Evolutionary conservation across 1,140 invertebrate genomes (phyloP), one percentile per base, ranked within the genome.

Genomic region (Bombus vancouverensis): DNA sequence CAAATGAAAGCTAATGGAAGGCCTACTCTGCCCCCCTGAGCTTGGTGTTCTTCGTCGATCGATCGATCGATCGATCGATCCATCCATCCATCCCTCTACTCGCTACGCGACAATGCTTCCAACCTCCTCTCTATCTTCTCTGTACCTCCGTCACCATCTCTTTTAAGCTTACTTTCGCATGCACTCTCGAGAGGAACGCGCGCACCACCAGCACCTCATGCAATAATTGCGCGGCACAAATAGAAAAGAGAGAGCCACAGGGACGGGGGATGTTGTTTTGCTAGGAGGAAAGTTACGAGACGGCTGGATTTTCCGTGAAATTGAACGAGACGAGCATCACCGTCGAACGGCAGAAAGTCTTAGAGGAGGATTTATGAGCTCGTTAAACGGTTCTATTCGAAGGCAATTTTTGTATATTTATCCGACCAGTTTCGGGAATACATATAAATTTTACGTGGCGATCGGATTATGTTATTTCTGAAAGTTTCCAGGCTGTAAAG

Each of bases 1-100:
- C 89, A 92, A 92, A 92, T 92, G 90, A 91, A 89, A 90, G 87
- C 91, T 92, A 92, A 92, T 92, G 89, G 88, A 93, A 91, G 42
- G 75, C 85, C 81, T 87, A 83, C 85, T 62, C 57, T 78, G 66
- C 66, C 85, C 78, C 57, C 79, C 59, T 28, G 72, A 71, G 37
- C 81, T 37, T 12, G 34, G 28, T 86, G 79, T 74, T 68, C 78
- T 13, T 70, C 80, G 39, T 65, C 66, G 53, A 47, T 68, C 81
- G 47, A 88, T 89, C 86, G 66, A 88, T 86, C 44, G 75, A 77
- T 62, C 73, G 0, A 62, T 62, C 59, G 8, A 68, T 68, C 66
- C 8, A 68, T 37, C 65, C 2, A 28, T 59, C 57, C 0, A 25
- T 15, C 5, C 22, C 6, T 25, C 59, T 39, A 28, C 32, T 5